Evolutionary conservation across 92 coral and sea anemone genomes (phyloP), one percentile per base, ranked within the genome.

Genomic region (Porites lobata): DNA sequence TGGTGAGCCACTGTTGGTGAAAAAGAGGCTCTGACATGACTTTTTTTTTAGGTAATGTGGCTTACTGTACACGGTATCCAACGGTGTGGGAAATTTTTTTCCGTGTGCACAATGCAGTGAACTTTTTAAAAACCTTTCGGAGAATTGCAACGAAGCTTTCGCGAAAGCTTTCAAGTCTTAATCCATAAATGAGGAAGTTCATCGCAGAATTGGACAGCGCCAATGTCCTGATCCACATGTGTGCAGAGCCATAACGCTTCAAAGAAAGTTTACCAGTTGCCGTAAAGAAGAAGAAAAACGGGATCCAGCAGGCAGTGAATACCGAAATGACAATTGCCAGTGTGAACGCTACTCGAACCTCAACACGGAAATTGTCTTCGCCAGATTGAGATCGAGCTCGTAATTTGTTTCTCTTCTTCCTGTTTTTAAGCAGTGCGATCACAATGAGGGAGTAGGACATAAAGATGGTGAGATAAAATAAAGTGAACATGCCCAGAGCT

Each of bases 151-250:
- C 20, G 75, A 32, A 80, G 5, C 75, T 18, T 14, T 80, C 62
- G 43, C 64, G 13, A 43, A 80, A 80, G 8, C 50, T 54, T 2
- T 57, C 32, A 58, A 80, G 50, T 13, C 76, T 12, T 1, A 50
- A 51, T 3, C 74, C 76, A 69, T 80, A 80, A 47, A 80, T 80
- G 14, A 80, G 43, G 52, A 66, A 80, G 75, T 80, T 80, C 75
- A 74, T 74, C 2, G 78, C 57, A 4, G 78, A 74, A 58, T 74
- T 74, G 3, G 58, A 74, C 59, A 74, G 58, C 8, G 62, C 57
- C 78, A 74, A 13, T 6, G 78, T 74, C 26, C 78, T 74, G 19
- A 74, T 74, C 78, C 78, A 74, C 57, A 38, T 38, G 62, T 50
- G 29, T n/a, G 59, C 78, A 9, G 57, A 11, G 0, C 78, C 78